Percentiles rank a stretch among this genome's conserved stretches.
Evolutionary conservation across 2,113 vertebrate genomes (phyloP).

Genomic region (Prietella phreatophila): DNA sequence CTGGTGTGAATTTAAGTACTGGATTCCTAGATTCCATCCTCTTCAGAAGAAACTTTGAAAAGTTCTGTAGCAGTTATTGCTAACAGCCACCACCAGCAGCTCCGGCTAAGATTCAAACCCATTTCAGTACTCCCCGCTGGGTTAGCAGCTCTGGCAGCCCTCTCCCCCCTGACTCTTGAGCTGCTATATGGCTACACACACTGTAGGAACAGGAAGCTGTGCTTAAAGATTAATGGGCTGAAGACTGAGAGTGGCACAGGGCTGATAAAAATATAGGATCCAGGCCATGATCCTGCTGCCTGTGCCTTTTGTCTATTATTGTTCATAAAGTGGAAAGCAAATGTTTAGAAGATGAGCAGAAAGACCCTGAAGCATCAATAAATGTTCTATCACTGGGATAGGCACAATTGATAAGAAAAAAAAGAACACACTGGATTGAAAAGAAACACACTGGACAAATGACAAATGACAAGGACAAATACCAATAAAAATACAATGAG

Average conservation of each 20-base stretch:
- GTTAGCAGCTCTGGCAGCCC: constrained; percentile 22
- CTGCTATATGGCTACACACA: constrained; percentile 7
- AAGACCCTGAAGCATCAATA: not conserved
- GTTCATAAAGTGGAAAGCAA: not conserved
- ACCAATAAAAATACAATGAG: not conserved
- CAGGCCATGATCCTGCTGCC: constrained; percentile 3
- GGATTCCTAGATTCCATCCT: not conserved
- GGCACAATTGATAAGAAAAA: not conserved
- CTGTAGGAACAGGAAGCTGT: constrained; percentile 19
- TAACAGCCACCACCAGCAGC: not conserved
- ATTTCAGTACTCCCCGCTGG: constrained; percentile 11
- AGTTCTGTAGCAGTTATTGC: constrained; percentile 1
- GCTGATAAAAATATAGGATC: constrained; percentile 25
- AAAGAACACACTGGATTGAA: not conserved
- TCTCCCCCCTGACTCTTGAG: not conserved
- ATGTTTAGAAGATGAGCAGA: not conserved
- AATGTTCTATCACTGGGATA: not conserved
- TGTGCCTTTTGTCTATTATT: not conserved
- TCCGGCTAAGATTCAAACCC: constrained; percentile 24
- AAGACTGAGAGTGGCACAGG: constrained; percentile 20
- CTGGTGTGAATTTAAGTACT: not conserved
- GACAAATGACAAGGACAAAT: not conserved
- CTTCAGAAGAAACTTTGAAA: not conserved
- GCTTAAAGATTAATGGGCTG: constrained; percentile 32
- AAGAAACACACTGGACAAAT: not conserved